These are phyloP conservation scores for mouse (Mus musculus) DNA, from an alignment of 2,113 vertebrate genomes.

Conservation along the genomic window DNA sequence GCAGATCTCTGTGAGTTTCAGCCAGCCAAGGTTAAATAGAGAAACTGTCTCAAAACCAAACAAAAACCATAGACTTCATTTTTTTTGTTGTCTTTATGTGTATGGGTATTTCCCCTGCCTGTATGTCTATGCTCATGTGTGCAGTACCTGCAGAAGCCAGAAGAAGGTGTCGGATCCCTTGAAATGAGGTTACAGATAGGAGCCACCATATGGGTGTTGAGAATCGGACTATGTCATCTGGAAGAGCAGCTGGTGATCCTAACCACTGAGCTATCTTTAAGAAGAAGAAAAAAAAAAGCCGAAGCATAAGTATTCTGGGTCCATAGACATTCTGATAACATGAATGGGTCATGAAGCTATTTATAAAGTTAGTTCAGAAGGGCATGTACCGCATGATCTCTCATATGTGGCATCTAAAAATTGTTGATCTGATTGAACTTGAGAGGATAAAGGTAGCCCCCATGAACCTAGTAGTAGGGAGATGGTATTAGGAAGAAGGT, in stretches of 20 bases:
- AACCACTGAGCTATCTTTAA: not conserved
- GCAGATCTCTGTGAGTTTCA: not conserved
- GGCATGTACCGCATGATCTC: not conserved
- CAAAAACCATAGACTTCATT: not conserved
- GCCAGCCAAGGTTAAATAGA: not conserved
- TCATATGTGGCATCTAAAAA: not conserved
- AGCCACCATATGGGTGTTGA: too few species aligned
- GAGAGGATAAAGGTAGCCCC: not conserved
- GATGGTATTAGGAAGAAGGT: not conserved
- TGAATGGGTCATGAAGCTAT: not conserved
- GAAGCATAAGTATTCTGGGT: conserved; percentile 12
- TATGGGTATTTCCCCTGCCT: not conserved
- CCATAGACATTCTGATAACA: not conserved
- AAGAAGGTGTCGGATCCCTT: not conserved
- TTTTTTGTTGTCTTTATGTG: not conserved
- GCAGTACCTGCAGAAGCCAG: not conserved
- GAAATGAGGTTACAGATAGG: not conserved
- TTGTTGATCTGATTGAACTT: not conserved
- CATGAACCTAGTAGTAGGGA: not conserved
- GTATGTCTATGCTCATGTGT: not conserved
- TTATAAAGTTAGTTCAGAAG: not conserved
- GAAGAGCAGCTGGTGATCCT: not conserved
- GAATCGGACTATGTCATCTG: not conserved
- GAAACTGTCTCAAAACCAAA: not conserved
- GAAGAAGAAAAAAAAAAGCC: not conserved